Evolutionary conservation across 1,140 invertebrate species (phyloP), one percentile per base, ranked within the genome.

Genomic region (Caenorhabditis remanei): DNA sequence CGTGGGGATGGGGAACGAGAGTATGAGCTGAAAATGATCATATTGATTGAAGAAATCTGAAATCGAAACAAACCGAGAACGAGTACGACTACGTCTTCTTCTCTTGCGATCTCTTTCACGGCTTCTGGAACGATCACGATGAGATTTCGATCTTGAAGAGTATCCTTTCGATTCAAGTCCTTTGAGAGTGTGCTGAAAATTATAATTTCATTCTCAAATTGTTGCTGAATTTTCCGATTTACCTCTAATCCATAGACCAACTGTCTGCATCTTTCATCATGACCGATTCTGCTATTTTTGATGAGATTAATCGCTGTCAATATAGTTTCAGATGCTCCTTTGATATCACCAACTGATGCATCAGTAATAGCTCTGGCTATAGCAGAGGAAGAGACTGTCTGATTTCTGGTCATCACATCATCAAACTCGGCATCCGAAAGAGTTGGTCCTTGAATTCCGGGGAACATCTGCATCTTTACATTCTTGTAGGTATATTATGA

Each of bases 241-340:
- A 32, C 32, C 94, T 99, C 87, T 19, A 92, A 84, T 43, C 89
- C 85, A 14, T 84, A 97, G 84, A 99, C 98, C 14, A 99, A 93
- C 89, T 99, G 98, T 94, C 99, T 99, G 94, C 98, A 99, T 58
- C 98, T 94, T 93, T 99, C 98, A 94, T 99, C 98, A 92, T 96
- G 95, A 0, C 98, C 96, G 85, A 98, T 96, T 94, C 99, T 98
- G 24, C 97, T 99, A 94, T 99, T 97, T 93, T 98, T 99, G 87
- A 99, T 99, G 24, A 99, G 94, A 6, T 97, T 98, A 90, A 99
- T 99, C 3, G 98, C 98, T 1, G 98, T 99, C 6, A 98, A 97
- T 86, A 99, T 93, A 7, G 98, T 99, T 93, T 99, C 98, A 91
- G 99, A 98, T 67, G 98, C 98, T 93, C 96, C 97, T 0, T 96